Conservation (phyloP, 2,888 invertebrate species). For the Sclerodermus sp. region DNA sequence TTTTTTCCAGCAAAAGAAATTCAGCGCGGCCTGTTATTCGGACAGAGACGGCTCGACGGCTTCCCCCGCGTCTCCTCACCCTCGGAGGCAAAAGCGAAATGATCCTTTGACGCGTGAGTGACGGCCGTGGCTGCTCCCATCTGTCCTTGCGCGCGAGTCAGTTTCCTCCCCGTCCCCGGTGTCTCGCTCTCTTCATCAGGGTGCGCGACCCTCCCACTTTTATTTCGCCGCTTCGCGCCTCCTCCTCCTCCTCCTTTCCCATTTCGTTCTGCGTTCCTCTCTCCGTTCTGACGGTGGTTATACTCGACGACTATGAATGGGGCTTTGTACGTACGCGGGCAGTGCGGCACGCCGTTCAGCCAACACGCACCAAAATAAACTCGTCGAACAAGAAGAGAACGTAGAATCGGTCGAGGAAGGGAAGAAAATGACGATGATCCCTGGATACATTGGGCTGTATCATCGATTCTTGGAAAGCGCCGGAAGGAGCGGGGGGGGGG, state of each 20-base stretch:
- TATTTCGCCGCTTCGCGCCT: background rate
- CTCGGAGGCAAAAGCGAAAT: slow-evolving; percentile 12
- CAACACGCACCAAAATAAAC: slow-evolving; percentile 44
- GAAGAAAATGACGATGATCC: background rate
- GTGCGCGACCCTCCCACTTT: background rate
- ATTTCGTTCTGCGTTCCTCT: slow-evolving; percentile 8
- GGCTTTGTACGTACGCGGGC: slow-evolving; percentile 37
- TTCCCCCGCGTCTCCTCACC: too few species aligned
- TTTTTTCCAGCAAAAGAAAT: too few species aligned
- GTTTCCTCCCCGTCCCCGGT: slow-evolving; percentile 12
- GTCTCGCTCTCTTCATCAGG: background rate
- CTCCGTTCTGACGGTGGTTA: slow-evolving; percentile 3
- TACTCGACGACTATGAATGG: slow-evolving; percentile 35
- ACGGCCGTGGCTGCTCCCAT: slow-evolving; percentile 39
- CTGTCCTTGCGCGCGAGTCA: slow-evolving; percentile 27
- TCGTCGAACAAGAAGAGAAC: slow-evolving; percentile 18
- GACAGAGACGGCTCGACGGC: too few species aligned
- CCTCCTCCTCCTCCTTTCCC: slow-evolving; percentile 2
- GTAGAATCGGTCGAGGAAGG: slow-evolving; percentile 10
- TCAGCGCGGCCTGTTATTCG: too few species aligned
- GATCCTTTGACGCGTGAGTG: slow-evolving; percentile 45
- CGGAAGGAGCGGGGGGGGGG: too few species aligned
- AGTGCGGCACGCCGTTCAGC: slow-evolving; percentile 24
- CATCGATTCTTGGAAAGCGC: too few species aligned
- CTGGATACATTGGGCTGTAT: too few species aligned